Percentiles rank a stretch among this genome's conserved stretches.
phyloP scores from a whole-genome alignment of 2,888 invertebrate species.

The Piscicola geometra region DNA sequence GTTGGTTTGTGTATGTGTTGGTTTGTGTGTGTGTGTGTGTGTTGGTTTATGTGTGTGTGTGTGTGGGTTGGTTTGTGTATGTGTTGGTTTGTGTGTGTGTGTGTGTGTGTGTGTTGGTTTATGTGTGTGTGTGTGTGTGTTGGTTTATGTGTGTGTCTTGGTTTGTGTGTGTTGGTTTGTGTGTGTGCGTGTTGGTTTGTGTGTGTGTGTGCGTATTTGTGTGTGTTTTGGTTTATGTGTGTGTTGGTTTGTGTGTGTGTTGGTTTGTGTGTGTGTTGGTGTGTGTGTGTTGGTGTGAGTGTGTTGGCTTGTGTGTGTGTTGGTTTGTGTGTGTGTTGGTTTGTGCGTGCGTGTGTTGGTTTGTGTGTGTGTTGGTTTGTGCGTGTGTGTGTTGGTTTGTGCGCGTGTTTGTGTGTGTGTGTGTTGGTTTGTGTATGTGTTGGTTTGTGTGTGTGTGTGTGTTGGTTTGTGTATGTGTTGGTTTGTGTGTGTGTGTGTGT shows the following conservation, averaged over 20 bases:
- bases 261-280: slow-evolving; percentile 37
- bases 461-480: background rate
- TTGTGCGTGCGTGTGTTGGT: background rate
- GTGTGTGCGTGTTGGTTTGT: slow-evolving; percentile 39
- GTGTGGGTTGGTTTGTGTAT: slow-evolving; percentile 62
- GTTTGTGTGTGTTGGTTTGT: background rate
- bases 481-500: slow-evolving; percentile 57
- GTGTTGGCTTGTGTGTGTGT: background rate
- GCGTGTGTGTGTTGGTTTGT: slow-evolving; percentile 59
- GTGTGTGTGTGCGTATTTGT: background rate
- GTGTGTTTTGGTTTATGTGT: background rate
- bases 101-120: background rate
- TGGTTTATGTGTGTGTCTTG: background rate
- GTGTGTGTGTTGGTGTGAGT: slow-evolving; percentile 25
- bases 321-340: background rate
- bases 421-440: background rate
- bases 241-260: background rate
- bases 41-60: background rate
- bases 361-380: background rate
- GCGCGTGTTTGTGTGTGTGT: slow-evolving; percentile 25
- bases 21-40: background rate
- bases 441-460: background rate
- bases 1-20: background rate
- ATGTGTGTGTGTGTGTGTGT: background rate
- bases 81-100: background rate